phyloP scores from a whole-genome alignment of 2,888 invertebrate genomes.

The Plemyria rubiginata region DNA sequence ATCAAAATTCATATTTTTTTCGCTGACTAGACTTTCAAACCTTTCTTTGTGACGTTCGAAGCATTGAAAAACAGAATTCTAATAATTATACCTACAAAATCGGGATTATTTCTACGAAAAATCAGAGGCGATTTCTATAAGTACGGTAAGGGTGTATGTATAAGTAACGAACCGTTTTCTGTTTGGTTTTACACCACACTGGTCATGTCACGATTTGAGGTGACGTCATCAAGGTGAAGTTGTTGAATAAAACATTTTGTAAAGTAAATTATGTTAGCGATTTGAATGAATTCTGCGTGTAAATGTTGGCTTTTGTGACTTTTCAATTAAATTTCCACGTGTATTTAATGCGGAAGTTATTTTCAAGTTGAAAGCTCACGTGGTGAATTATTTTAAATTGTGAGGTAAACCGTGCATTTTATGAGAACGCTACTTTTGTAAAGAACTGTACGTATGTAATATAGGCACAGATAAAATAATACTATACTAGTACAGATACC shows the following conservation, averaged over 20 bases:
- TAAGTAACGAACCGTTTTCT: constrained; percentile 54
- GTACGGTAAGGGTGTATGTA: constrained; percentile 16
- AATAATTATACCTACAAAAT: neutral
- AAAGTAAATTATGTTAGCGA: constrained; percentile 33
- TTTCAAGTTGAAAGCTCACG: neutral
- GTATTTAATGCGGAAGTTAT: neutral
- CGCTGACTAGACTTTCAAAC: neutral
- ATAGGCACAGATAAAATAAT: too few species aligned
- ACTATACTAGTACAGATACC: too few species aligned
- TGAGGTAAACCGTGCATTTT: neutral
- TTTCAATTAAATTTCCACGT: constrained; percentile 17
- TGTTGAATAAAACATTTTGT: constrained; percentile 35
- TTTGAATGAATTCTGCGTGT: constrained; percentile 29
- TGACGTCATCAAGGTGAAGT: constrained; percentile 26
- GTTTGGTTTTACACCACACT: constrained; percentile 51
- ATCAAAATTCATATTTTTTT: too few species aligned
- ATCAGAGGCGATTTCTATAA: constrained; percentile 27
- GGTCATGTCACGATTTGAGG: constrained; percentile 38
- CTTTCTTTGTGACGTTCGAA: neutral
- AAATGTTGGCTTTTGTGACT: constrained; percentile 23
- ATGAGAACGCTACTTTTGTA: neutral
- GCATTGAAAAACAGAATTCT: neutral
- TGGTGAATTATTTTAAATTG: constrained; percentile 7
- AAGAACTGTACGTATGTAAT: neutral
- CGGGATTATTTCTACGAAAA: neutral